Conservation (phyloP, 2,113 vertebrate species). For the Glaucomys volans region DNA sequence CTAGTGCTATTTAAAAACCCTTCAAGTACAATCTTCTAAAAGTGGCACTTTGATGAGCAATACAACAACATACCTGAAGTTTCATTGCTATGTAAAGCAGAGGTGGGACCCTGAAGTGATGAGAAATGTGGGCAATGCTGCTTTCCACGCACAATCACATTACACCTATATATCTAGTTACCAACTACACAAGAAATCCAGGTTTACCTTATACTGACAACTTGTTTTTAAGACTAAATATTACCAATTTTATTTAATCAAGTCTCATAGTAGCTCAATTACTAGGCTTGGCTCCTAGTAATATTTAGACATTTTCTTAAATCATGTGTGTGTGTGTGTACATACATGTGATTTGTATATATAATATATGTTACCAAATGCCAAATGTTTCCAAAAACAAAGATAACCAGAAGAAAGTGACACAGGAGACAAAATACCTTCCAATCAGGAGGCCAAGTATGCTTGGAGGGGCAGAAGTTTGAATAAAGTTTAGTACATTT, state of each 20-base stretch:
- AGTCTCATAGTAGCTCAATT: not conserved
- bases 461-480: not conserved
- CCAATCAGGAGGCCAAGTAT: not conserved
- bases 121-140: not conserved
- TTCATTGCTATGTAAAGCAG: slow-evolving; percentile 7
- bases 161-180: not conserved
- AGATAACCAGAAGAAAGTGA: slow-evolving; percentile 21
- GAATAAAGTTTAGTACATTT: not conserved
- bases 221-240: slow-evolving; percentile 21
- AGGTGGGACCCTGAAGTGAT: not conserved
- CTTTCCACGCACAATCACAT: not conserved
- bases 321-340: not conserved
- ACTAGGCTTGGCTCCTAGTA: not conserved
- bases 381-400: not conserved
- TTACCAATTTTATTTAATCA: not conserved
- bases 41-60: slow-evolving; percentile 78
- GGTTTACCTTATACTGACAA: not conserved
- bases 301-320: not conserved
- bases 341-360: no score
- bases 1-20: slow-evolving; percentile 80
- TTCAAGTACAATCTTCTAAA: slow-evolving; percentile 79
- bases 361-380: not conserved
- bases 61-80: slow-evolving; percentile 66
- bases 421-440: not conserved
- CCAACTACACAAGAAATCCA: not conserved